Evolutionary conservation across 30 jellyfish, hydroid and myxozoan genomes (phyloP).

Genomic region (Cassiopea andromeda): DNA sequence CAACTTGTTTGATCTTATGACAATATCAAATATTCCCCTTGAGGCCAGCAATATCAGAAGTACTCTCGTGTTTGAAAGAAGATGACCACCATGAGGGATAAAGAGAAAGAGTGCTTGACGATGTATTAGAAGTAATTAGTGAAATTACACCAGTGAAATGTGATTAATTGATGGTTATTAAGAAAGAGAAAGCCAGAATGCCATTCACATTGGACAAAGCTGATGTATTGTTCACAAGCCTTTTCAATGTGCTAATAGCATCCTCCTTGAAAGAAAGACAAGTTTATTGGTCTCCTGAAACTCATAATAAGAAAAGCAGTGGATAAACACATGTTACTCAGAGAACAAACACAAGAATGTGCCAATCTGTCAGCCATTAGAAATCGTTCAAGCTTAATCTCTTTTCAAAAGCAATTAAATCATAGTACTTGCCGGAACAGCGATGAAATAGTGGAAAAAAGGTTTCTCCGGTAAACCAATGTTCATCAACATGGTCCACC

Average conservation of each 20-base stretch:
- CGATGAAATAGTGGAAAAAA: not conserved
- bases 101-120: not conserved
- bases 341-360: constrained; percentile 11
- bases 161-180: not conserved
- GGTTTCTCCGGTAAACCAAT: not conserved
- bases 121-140: not conserved
- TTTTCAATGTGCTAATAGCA: constrained; percentile 20
- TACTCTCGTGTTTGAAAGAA: not conserved
- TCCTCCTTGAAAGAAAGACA: constrained; percentile 15
- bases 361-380: constrained; percentile 17
- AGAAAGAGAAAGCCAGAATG: not conserved
- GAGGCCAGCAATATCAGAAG: not conserved
- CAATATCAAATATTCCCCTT: not conserved
- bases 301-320: constrained; percentile 15
- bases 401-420: not conserved
- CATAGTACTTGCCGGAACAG: constrained; percentile 4
- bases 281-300: constrained; percentile 53
- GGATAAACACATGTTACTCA: constrained; percentile 19
- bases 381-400: constrained; percentile 24
- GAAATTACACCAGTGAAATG: not conserved
- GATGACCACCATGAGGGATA: not conserved
- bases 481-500: too few relatives aligned
- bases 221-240: not conserved
- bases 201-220: not conserved
- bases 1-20: not conserved